Evolutionary conservation across 1,140 invertebrate genomes (phyloP).

Genomic region (Pseudomyrmex flavicornis): DNA sequence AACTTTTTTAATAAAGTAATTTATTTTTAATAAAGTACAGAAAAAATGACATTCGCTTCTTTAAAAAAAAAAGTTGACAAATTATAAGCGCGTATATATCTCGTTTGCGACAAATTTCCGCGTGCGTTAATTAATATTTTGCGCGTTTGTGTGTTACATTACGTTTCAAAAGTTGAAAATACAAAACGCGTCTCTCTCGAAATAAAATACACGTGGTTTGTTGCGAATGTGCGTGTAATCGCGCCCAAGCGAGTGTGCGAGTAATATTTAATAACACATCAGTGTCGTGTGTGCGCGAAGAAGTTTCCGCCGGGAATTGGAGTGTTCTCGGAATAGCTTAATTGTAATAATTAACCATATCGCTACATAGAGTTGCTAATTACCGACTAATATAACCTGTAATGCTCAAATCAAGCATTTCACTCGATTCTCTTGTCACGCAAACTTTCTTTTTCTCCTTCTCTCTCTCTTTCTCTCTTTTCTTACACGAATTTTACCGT

Average conservation of each 20-base stretch:
- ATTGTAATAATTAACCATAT: slow-evolving; percentile 59
- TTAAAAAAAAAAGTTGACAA: too few relatives aligned
- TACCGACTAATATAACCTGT: slow-evolving; percentile 55
- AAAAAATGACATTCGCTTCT: slow-evolving; percentile 9
- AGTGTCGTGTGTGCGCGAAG: neutral
- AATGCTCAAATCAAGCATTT: slow-evolving; percentile 29
- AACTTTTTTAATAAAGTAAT: slow-evolving; percentile 26
- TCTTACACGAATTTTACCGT: slow-evolving; percentile 1
- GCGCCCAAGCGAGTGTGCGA: neutral
- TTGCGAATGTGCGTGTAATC: neutral
- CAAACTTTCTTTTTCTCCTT: slow-evolving; percentile 24
- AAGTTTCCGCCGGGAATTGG: slow-evolving; percentile 39
- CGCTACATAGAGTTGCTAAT: slow-evolving; percentile 50
- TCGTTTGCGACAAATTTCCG: neutral
- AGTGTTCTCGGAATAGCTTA: slow-evolving; percentile 31
- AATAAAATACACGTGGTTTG: neutral
- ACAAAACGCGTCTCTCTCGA: neutral
- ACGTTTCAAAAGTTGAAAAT: too few relatives aligned
- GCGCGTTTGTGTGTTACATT: neutral
- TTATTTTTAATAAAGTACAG: slow-evolving; percentile 2
- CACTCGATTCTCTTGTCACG: neutral
- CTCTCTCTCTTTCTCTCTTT: too few relatives aligned
- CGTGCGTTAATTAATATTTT: neutral
- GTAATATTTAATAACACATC: slow-evolving; percentile 18
- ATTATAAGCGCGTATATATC: too few relatives aligned